Evolutionary conservation across 2,113 vertebrate species (phyloP), one percentile per base, ranked within the genome.

Genomic region (Peromyscus polionotus): DNA sequence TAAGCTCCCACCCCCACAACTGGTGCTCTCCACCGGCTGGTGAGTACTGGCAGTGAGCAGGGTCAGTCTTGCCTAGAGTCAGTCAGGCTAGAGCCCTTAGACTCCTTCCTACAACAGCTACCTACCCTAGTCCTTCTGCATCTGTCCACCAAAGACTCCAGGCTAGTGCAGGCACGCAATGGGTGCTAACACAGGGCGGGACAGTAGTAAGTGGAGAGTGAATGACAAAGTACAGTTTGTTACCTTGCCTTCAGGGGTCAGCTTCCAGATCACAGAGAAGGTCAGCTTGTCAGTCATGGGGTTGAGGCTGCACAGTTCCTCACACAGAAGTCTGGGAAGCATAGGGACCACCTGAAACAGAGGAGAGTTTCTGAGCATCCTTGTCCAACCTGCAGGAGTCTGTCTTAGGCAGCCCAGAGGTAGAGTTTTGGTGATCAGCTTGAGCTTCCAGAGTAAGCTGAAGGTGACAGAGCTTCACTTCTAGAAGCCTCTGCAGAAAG

Each of bases 251-350:
- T 99, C 98, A 0, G 99, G 99, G 94, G 99, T 99, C 88, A 99
- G 91, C 8, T 98, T 99, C 99, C 99, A 99, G 97, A 99, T 99
- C 97, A 99, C 99, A 0, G 99, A 99, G 98, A 99, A 99, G 0
- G 99, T 99, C 92, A 99, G 99, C 70, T 99, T 99, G 97, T 99
- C 99, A 0, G 68, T 98, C 98, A 99, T 99, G 95, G 99, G 99
- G 94, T 99, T 99, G 95, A 99, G 99, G 97, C 99, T 99, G 98
- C 99, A 99, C 67, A 99, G 98, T 96, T 99, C 99, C 97, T 99
- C 99, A 96, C 99, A 99, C 65, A 99, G 99, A 96, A 99, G 98
- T 84, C 99, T 98, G 26, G 99, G 99, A 96, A 99, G 98, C 99
- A 99, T 99, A 20, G 99, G 99, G 88, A 99, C 97, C 93, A 99